phyloP scores from a whole-genome alignment of 2,888 invertebrate genomes.

The Himalopsyche kuldschensis region DNA sequence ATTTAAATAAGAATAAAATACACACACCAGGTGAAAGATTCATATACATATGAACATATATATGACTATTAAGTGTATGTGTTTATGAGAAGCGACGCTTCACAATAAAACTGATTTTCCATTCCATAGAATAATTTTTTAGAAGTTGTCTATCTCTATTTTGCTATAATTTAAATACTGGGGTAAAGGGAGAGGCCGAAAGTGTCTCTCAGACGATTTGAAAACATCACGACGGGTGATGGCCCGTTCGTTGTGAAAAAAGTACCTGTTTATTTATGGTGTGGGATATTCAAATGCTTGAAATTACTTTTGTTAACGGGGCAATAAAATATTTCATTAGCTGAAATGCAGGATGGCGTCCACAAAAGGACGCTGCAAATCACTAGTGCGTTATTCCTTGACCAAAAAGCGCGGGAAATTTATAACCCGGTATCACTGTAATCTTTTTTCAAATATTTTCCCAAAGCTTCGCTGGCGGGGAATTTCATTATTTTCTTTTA shows the following conservation, averaged over 20 bases:
- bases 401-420: background rate
- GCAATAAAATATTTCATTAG: conserved; percentile 5
- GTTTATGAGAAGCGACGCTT: background rate
- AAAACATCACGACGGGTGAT: background rate
- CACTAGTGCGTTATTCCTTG: background rate
- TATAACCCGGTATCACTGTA: background rate
- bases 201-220: background rate
- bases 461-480: background rate
- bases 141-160: background rate
- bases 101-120: background rate
- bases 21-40: background rate
- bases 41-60: background rate
- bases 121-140: background rate
- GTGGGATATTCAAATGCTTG: conserved; percentile 5
- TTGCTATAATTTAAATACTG: background rate
- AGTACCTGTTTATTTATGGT: conserved; percentile 24
- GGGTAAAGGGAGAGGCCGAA: background rate
- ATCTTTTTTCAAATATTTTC: background rate
- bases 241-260: conserved; percentile 17
- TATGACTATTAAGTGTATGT: background rate
- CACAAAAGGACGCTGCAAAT: background rate
- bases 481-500: background rate
- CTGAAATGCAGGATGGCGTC: background rate
- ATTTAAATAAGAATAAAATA: background rate
- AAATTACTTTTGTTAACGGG: background rate